Evolutionary conservation across 2,888 invertebrate species (phyloP).

Genomic region (Tipula confusa): DNA sequence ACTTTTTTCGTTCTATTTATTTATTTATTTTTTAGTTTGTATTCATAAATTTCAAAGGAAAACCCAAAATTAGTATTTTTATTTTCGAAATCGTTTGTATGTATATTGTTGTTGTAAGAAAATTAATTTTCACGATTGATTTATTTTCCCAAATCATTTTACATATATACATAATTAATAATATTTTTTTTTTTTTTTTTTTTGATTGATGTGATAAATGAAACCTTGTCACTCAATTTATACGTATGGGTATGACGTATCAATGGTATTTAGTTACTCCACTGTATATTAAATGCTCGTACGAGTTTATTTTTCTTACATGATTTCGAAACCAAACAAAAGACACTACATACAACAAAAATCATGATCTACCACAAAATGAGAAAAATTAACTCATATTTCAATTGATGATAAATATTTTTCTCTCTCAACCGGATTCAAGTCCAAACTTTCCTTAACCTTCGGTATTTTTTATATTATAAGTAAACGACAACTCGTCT

Average conservation of each 20-base stretch:
- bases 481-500: not conserved
- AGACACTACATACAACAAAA: not conserved
- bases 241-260: not conserved
- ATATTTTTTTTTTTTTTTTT: not conserved
- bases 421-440: constrained; percentile 9
- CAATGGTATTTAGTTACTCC: not conserved
- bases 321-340: constrained; percentile 25
- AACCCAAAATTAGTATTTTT: not conserved
- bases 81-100: not conserved
- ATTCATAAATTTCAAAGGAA: not conserved
- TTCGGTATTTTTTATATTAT: not conserved
- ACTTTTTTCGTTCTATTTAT: not conserved
- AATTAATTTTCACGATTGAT: not conserved
- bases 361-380: constrained; percentile 28
- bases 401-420: not conserved
- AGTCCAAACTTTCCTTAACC: constrained; percentile 29
- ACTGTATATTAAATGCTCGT: not conserved
- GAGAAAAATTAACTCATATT: not conserved
- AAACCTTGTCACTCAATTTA: not conserved
- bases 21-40: not conserved
- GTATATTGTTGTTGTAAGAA: not conserved
- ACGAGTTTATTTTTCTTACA: not conserved
- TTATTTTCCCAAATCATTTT: not conserved
- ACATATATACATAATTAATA: not conserved
- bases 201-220: not conserved